These are phyloP conservation scores for Perca schrenkii DNA, from an alignment of 2,113 vertebrate genomes.

Conservation along the genomic window DNA sequence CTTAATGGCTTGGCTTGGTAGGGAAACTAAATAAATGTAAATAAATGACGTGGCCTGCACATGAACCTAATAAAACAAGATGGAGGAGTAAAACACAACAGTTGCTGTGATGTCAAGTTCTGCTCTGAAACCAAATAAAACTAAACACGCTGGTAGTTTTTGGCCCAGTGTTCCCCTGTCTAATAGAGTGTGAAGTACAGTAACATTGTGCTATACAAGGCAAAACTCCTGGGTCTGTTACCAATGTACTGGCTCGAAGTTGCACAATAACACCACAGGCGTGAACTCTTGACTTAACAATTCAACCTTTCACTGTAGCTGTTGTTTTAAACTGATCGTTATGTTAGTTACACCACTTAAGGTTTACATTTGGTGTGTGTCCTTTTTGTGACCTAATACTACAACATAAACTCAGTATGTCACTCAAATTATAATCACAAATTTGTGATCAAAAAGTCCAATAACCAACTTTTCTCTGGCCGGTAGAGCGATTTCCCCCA, in stretches of 20 bases:
- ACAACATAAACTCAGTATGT: slow-evolving; percentile 4
- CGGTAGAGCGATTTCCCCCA: slow-evolving; percentile 65
- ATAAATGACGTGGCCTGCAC: slow-evolving; percentile 32
- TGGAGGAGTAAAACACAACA: slow-evolving; percentile 26
- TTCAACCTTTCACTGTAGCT: slow-evolving; percentile 32
- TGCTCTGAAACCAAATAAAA: slow-evolving; percentile 15
- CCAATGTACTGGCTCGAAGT: slow-evolving; percentile 3
- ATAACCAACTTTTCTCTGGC: slow-evolving; percentile 72
- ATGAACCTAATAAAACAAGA: slow-evolving; percentile 30
- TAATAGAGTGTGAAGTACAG: slow-evolving; percentile 59
- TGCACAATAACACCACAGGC: slow-evolving; percentile 27
- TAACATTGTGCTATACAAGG: slow-evolving; percentile 40
- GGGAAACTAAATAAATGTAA: neutral
- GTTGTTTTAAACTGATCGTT: slow-evolving; percentile 20
- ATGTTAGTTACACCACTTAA: neutral
- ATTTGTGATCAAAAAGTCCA: slow-evolving; percentile 66
- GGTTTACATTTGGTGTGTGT: neutral
- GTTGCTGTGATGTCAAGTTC: slow-evolving; percentile 12
- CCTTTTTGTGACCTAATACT: slow-evolving; percentile 7
- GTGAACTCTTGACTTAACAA: slow-evolving; percentile 49
- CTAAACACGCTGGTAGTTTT: slow-evolving; percentile 21
- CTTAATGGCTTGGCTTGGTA: slow-evolving; percentile 18
- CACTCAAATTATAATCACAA: slow-evolving; percentile 41
- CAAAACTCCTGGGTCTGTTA: slow-evolving; percentile 44
- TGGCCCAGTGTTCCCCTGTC: slow-evolving; percentile 39